Base-by-base conservation (phyloP, 2,113 vertebrate species). In the Lota lota region DNA sequence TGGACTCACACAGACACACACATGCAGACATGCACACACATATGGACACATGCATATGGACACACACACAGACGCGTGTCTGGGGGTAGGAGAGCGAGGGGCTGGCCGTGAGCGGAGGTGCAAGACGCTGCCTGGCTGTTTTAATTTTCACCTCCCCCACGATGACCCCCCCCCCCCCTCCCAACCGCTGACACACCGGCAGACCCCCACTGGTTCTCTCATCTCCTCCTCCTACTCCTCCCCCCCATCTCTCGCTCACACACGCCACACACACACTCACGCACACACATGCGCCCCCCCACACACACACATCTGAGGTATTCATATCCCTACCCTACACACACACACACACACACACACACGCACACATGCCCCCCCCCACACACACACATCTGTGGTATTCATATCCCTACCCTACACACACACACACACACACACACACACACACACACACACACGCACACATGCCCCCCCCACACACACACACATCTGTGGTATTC, bases 91-190 rank as follows among this genome's bases (percentile, higher is more conserved):
- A 72, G 72, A 63, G 70, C 40, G 40, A 74, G 76, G 79, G 72
- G 20, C 47, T 74, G 67, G 79, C 68, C 50, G 68, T 63, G 72
- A 77, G 77, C 61, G 51, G 76, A 90, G 87, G 89, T 90, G 89
- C 85, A 88, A 90, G 89, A 90, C 89, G 81, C 73, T 71, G 72
- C 89, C 89, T 61, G 89, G 68, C 54, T 62, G 83, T 79, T 88
- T 90, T 89, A 85, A 90, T 90, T 90, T 89, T 87, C 89, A 90
- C 89, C 88, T 90, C 88, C 83, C 83, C 83, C 84, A 84, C 83
- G 47, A 77, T 60, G 79, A 85, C 81, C 79, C 84, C 81, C 71
- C 69, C 81, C 74, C 78, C 72, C 40, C 40, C 84, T 78, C 71
- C 69, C 80, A 73, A 79, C 73, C 74, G 81, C 71, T 82, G 85